Conservation (phyloP, 2,113 vertebrate genomes). For the Rhegmatorhina hoffmannsi region DNA sequence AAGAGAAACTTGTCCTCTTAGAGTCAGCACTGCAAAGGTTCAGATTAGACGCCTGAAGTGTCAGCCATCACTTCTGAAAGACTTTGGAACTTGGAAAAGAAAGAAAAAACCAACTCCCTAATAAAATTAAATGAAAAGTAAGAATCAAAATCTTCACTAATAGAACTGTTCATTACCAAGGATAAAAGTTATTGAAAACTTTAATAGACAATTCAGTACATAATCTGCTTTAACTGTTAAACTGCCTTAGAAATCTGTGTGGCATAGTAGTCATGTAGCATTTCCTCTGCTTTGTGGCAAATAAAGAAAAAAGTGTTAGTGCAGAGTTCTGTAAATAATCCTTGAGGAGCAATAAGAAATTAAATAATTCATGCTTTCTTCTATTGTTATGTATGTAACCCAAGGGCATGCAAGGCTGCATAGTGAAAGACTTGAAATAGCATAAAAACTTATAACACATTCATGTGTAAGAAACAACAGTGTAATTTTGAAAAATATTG, state of each 20-base stretch:
- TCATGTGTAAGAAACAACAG: not conserved
- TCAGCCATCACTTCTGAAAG: not conserved
- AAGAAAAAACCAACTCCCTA: accelerated
- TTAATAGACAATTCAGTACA: not conserved
- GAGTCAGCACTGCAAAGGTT: not conserved
- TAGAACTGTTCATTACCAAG: not conserved
- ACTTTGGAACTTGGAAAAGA: not conserved
- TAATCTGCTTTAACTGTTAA: not conserved
- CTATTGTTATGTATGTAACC: not conserved
- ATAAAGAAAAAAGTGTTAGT: not conserved
- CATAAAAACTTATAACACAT: not conserved
- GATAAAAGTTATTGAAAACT: not conserved
- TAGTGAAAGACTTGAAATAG: not conserved
- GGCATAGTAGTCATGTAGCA: not conserved
- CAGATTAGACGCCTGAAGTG: not conserved
- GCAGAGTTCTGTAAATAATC: not conserved
- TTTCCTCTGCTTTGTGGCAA: not conserved
- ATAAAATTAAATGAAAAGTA: not conserved
- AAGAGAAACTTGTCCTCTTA: not conserved
- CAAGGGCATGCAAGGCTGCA: not conserved
- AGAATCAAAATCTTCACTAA: not conserved
- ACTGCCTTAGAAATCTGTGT: not conserved
- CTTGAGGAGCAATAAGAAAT: not conserved
- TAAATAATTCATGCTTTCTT: not conserved
- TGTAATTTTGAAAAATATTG: not conserved